A percentile compares a stretch with the other conserved stretches of the same genome.
phyloP scores from a whole-genome alignment of 64 coral and sea anemone genomes.

The Porites lutea region DNA sequence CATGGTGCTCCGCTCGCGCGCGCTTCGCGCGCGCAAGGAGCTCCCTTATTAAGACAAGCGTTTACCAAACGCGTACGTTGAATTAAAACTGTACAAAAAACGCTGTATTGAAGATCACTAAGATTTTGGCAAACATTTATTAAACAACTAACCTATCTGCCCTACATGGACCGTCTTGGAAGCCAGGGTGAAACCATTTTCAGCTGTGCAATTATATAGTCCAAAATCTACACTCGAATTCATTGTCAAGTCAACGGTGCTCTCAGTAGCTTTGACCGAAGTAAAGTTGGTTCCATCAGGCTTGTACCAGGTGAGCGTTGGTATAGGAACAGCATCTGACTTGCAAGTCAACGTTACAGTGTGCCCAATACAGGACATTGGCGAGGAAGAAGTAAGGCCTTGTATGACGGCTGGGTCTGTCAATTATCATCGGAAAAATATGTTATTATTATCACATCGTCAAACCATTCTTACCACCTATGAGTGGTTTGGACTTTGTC shows the following conservation, averaged over 20 bases:
- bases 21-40: too few species aligned
- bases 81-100: too few species aligned
- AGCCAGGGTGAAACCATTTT: neutral
- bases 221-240: constrained; percentile 4
- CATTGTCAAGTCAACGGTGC: neutral
- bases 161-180: neutral
- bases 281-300: neutral
- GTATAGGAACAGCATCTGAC: constrained; percentile 26
- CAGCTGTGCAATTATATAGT: neutral
- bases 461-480: too few species aligned
- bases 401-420: neutral
- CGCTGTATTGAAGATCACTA: too few species aligned
- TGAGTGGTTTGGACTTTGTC: too few species aligned
- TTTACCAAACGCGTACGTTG: too few species aligned
- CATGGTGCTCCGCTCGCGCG: too few species aligned
- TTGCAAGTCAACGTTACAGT: neutral
- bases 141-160: neutral
- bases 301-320: constrained; percentile 2
- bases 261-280: neutral
- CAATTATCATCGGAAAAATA: neutral
- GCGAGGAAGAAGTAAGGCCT: neutral
- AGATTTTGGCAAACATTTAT: too few species aligned
- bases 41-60: too few species aligned
- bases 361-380: constrained; percentile 7
- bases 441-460: too few species aligned